Base-by-base conservation (phyloP, 2,888 invertebrate species). In the Apamea epomidion region DNA sequence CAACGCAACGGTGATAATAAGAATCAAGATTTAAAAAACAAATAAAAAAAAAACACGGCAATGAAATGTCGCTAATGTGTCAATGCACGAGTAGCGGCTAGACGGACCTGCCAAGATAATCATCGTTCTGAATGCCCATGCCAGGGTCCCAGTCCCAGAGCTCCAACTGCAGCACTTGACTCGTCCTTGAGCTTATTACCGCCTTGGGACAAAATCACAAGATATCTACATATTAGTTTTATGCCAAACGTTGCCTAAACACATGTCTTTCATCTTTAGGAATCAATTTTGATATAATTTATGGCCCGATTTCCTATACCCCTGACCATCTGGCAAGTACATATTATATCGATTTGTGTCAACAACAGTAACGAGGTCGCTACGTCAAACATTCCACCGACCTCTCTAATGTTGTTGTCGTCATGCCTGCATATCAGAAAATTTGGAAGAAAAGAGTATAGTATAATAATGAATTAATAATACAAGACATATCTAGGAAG, bases 121-220 rank as follows among this genome's bases (percentile, higher is more conserved):
- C 98, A 97, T 98, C 98, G 97, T 98, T 98, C 95, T 98, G 97
- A 93, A 98, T 97, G 94, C 98, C 98, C 97, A 98, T 97, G 92
- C 98, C 98, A 91, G 98, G 98, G 97, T 98, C 98, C 98, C 98
- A 98, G 97, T 98, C 98, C 98, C 98, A 98, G 94, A 98, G 96
- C 95, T 98, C 98, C 95, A 98, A 97, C 95, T 97, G 97, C 95
- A 98, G 95, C 97, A 97, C 97, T 97, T 98, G 98, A 94, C 98
- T 97, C 97, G 98, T 97, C 95, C 97, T 97, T 93, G 98, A 98
- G 96, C 97, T 98, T 97, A 98, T 97, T 97, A 98, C 97, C 93
- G 98, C 98, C 98, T 98, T 97, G 82, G 96, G 95, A 97, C 94
- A 96, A 96, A 89, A 96, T 93, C 92, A 95, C 91, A 94, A 92